Conservation (phyloP, 2,113 vertebrate genomes). For the Psilopsiagon aymara region DNA sequence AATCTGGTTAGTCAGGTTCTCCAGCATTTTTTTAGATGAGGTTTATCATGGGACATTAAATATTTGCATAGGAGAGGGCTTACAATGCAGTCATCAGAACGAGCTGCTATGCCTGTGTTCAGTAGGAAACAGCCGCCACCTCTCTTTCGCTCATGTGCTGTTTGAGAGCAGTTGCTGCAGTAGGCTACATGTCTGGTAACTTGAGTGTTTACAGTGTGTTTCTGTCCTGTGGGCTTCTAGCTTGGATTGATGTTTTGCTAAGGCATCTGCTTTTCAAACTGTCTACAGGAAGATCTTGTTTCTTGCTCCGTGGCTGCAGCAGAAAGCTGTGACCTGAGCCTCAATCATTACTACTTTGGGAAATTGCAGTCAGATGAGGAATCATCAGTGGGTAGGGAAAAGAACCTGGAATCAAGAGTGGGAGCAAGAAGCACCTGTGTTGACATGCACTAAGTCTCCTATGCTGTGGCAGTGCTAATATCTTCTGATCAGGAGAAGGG, state of each 20-base stretch:
- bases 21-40: constrained; percentile 64
- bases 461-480: background rate
- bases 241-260: background rate
- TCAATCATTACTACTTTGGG: background rate
- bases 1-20: constrained; percentile 68
- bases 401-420: background rate
- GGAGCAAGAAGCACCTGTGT: background rate
- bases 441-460: background rate
- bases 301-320: background rate
- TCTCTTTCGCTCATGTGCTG: background rate
- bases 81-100: background rate
- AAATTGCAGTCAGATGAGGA: background rate
- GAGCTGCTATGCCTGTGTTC: background rate
- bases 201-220: background rate
- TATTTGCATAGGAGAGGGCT: constrained; percentile 51
- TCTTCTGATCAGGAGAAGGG: background rate
- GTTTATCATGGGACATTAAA: constrained; percentile 42
- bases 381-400: background rate
- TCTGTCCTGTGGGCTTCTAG: background rate
- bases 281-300: background rate
- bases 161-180: background rate
- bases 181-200: background rate
- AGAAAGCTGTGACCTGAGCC: fast-evolving
- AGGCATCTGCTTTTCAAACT: background rate
- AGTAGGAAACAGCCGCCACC: background rate